Percentiles rank a stretch among this genome's conserved stretches.
phyloP scores from a whole-genome alignment of 2,888 invertebrate species.

The Drosophila birchii region DNA sequence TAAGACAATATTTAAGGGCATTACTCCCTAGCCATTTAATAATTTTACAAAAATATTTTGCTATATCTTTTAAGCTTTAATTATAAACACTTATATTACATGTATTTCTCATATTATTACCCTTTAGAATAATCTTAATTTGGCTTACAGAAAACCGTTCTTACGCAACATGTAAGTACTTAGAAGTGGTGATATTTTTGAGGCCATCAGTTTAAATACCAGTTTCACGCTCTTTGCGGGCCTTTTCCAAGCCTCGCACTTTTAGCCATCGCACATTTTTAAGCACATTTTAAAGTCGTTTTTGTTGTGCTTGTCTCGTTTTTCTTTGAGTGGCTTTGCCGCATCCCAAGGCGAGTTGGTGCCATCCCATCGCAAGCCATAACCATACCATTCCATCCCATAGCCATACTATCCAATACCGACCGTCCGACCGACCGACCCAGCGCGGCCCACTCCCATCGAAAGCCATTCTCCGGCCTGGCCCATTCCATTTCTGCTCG shows the following conservation, averaged over 20 bases:
- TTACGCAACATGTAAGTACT: neutral
- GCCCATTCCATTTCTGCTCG: constrained; percentile 48
- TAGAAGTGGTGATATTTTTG: neutral
- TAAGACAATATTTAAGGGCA: neutral
- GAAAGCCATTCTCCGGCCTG: constrained; percentile 13
- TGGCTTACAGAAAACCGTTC: neutral
- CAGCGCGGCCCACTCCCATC: constrained; percentile 18
- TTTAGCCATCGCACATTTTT: constrained; percentile 63
- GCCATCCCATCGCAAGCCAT: constrained; percentile 15
- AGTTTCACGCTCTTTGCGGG: constrained; percentile 3
- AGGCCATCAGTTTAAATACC: constrained; percentile 14
- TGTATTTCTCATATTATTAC: neutral
- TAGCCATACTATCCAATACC: constrained; percentile 2
- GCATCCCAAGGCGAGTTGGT: constrained; percentile 56
- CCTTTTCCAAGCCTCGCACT: constrained; percentile 1
- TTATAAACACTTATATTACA: neutral
- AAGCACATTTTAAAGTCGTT: constrained; percentile 60
- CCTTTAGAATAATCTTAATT: neutral
- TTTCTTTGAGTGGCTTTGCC: constrained; percentile 53
- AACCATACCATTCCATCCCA: constrained; percentile 11
- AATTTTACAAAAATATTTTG: neutral
- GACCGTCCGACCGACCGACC: constrained; percentile 2
- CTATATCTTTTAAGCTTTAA: neutral
- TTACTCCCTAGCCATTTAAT: neutral
- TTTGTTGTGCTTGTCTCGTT: constrained; percentile 22